Evolutionary conservation across 2,888 invertebrate species (phyloP).

Genomic region (Neoaliturus tenellus): DNA sequence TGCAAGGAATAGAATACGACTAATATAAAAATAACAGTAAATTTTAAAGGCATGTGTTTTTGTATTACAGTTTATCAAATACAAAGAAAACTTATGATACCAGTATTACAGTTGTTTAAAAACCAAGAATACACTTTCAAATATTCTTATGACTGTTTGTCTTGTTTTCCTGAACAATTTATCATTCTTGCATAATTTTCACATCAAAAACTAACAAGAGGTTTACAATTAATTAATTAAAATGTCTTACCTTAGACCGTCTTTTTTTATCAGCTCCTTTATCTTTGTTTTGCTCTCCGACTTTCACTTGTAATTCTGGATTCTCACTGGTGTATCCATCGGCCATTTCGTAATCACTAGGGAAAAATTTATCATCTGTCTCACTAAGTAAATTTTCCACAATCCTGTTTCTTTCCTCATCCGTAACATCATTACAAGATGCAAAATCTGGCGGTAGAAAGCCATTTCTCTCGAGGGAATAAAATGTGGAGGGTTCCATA

Average conservation of each 20-base stretch:
- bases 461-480: constrained; percentile 28
- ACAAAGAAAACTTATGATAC: too few relatives aligned
- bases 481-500: constrained; percentile 19
- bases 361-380: constrained; percentile 30
- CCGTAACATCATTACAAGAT: constrained; percentile 46
- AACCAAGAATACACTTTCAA: too few relatives aligned
- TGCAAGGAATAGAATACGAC: too few relatives aligned
- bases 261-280: background rate
- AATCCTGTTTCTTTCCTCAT: constrained; percentile 48
- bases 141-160: too few relatives aligned
- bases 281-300: background rate
- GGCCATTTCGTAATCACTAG: constrained; percentile 48
- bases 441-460: constrained; percentile 28
- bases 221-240: too few relatives aligned
- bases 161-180: too few relatives aligned
- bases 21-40: too few relatives aligned
- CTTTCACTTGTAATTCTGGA: background rate
- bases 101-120: too few relatives aligned
- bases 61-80: too few relatives aligned
- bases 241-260: constrained; percentile 3
- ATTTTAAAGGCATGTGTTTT: too few relatives aligned
- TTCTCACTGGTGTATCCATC: constrained; percentile 8
- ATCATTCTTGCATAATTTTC: too few relatives aligned
- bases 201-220: too few relatives aligned
- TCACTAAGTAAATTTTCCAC: constrained; percentile 53